Evolutionary conservation across 2,888 invertebrate species (phyloP).

Genomic region (Axea sp.): DNA sequence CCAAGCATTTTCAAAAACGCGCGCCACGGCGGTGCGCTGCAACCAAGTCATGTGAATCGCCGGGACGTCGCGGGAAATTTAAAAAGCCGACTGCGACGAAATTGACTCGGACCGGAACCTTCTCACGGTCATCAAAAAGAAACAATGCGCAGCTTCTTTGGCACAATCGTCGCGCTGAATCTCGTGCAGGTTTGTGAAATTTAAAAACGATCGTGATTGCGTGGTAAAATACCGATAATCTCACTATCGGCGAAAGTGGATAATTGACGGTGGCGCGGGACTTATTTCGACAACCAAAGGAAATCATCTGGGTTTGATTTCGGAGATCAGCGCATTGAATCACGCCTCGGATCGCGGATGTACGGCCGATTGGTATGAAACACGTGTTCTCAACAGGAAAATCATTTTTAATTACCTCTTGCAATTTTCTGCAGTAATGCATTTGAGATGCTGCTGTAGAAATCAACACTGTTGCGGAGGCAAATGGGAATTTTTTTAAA

Average conservation of each 20-base stretch:
- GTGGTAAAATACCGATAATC: slow-evolving; percentile 53
- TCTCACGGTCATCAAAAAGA: slow-evolving; percentile 6
- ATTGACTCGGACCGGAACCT: slow-evolving; percentile 10
- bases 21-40: slow-evolving; percentile 31
- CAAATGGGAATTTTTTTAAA: too few species aligned
- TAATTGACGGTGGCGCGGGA: slow-evolving; percentile 56
- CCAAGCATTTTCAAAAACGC: not conserved
- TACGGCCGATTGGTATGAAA: not conserved
- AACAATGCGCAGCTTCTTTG: slow-evolving; percentile 57
- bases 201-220: slow-evolving; percentile 37
- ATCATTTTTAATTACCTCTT: too few species aligned
- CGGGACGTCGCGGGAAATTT: slow-evolving; percentile 20
- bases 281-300: slow-evolving; percentile 49
- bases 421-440: too few species aligned
- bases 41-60: slow-evolving; percentile 42
- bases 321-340: not conserved
- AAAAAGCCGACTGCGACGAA: not conserved
- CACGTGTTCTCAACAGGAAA: too few species aligned
- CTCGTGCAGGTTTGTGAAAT: slow-evolving; percentile 65
- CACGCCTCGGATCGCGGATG: too few species aligned
- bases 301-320: not conserved
- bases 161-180: slow-evolving; percentile 62
- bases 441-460: too few species aligned
- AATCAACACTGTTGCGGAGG: too few species aligned
- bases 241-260: slow-evolving; percentile 64